Base-by-base conservation (phyloP, 1,140 invertebrate genomes). In the Probaryconus sp. region DNA sequence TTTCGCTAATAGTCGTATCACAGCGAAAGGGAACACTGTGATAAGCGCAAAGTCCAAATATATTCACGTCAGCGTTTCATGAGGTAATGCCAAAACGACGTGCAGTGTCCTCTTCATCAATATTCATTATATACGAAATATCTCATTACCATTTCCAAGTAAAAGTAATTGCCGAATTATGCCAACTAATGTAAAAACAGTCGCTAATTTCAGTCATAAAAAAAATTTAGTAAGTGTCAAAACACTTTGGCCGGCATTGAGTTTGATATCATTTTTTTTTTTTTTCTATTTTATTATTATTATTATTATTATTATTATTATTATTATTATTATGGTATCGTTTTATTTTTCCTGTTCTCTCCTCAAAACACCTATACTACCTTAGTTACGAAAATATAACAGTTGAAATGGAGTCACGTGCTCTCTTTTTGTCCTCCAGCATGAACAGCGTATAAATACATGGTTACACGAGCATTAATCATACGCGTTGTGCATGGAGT, bases 31-130 rank as follows among this genome's bases (percentile, higher is more conserved):
- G 56, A 51, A 5, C 13, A 42, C 21, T 13, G 42, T 33, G 43
- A 67, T 61, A 53, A 61, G 58, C 28, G 6, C 42, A 60, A 69
- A 63, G 68, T 71, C 68, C 68, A 71, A 50, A 71, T 60, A 38
- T 30, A 60, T 24, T 7, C 40, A 10, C 10, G 26, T 42, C 38
- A 42, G 18, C 18, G 21, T 7, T 7, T 35, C 30, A 20, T n/a
- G 17, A 11, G 7, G 1, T 10, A 10, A 13, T 9, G 7, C 38
- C 31, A 18, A 30, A 20, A 11, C 24, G 28, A 33, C n/a, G 17
- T 20, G 3, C 20, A 18, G 26, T 35, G 18, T 60, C 37, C 9
- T 45, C 47, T 47, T 55, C 61, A 42, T 67, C 51, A 50, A 33
- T 42, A 60, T 69, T 60, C 55, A 37, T 37, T 35, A n/a, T 47